These are phyloP conservation scores for Macrobrachium nipponense DNA, from an alignment of 1,140 invertebrate genomes.

Conservation along the genomic window DNA sequence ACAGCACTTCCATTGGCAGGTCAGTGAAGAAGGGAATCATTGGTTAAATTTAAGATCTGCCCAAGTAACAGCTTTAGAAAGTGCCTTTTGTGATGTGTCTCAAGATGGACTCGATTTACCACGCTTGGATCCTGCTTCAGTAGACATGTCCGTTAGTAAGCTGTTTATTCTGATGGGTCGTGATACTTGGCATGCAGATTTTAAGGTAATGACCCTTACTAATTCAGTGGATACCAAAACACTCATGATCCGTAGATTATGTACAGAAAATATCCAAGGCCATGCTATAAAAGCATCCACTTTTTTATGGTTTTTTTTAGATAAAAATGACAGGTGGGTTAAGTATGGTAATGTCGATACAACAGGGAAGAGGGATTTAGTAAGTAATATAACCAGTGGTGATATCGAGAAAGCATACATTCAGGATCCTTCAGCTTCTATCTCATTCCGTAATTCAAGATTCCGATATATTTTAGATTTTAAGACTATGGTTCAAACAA, in stretches of 20 bases:
- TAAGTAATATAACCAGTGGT: constrained; percentile 10
- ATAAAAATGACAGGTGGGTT: constrained; percentile 42
- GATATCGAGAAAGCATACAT: not conserved
- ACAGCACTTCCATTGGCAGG: constrained; percentile 50
- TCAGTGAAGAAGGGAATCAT: constrained; percentile 5
- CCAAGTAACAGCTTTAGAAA: constrained; percentile 29
- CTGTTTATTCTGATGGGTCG: constrained; percentile 43
- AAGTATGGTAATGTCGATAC: constrained; percentile 43
- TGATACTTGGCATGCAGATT: constrained; percentile 36
- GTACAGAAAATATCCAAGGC: constrained; percentile 17
- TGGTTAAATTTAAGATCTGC: constrained; percentile 26
- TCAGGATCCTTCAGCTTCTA: not conserved
- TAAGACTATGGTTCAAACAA: not conserved
- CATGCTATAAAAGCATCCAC: constrained; percentile 21
- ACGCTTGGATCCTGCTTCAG: constrained; percentile 29
- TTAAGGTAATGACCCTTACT: constrained; percentile 26
- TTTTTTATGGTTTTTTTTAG: constrained; percentile 32
- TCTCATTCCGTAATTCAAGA: not conserved
- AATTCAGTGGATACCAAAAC: constrained; percentile 24
- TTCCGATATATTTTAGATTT: too few relatives aligned
- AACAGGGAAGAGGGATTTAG: not conserved
- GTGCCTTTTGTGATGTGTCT: constrained; percentile 36
- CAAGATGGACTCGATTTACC: constrained; percentile 24
- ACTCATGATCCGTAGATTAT: constrained; percentile 34
- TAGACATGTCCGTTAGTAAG: constrained; percentile 8